A percentile compares a stretch with the other conserved stretches of the same genome.
Conservation (phyloP, 2,113 vertebrate species). For the Diglossa brunneiventris region DNA sequence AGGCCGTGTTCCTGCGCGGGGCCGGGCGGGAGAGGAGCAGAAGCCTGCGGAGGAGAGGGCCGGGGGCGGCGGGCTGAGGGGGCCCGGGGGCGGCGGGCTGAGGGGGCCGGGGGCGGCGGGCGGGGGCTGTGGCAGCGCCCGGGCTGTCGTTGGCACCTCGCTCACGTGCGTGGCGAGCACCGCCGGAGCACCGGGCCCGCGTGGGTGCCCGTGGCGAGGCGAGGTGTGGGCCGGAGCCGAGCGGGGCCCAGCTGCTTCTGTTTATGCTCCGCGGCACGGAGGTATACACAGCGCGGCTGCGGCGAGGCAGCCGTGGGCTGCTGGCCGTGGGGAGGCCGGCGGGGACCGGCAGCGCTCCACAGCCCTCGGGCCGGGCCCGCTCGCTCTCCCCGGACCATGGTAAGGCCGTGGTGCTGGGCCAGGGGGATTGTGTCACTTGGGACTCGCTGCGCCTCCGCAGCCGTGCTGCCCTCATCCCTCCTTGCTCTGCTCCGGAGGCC, state of each 20-base stretch:
- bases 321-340: neutral
- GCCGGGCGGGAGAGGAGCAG: neutral
- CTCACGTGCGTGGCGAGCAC: constrained; percentile 27
- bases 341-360: accelerated
- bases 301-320: neutral
- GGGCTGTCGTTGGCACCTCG: neutral
- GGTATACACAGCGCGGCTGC: neutral
- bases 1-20: neutral
- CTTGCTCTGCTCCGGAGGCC: neutral
- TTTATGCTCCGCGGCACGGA: constrained; percentile 3
- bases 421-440: accelerated
- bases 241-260: constrained; percentile 54
- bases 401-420: accelerated
- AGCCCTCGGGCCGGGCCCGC: neutral
- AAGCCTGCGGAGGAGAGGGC: neutral
- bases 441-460: neutral
- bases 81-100: neutral
- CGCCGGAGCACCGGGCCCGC: constrained; percentile 14
- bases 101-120: no score
- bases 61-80: neutral
- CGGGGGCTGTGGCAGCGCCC: constrained; percentile 18
- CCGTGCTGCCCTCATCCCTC: neutral
- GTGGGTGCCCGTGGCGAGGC: constrained; percentile 48
- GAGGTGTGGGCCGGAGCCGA: constrained; percentile 46
- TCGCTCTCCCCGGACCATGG: accelerated